A percentile compares a stretch with the other conserved stretches of the same genome.
Evolutionary conservation across 2,797 vertebrate genomes (phyloP).

Genomic region (Pygocentrus nattereri): DNA sequence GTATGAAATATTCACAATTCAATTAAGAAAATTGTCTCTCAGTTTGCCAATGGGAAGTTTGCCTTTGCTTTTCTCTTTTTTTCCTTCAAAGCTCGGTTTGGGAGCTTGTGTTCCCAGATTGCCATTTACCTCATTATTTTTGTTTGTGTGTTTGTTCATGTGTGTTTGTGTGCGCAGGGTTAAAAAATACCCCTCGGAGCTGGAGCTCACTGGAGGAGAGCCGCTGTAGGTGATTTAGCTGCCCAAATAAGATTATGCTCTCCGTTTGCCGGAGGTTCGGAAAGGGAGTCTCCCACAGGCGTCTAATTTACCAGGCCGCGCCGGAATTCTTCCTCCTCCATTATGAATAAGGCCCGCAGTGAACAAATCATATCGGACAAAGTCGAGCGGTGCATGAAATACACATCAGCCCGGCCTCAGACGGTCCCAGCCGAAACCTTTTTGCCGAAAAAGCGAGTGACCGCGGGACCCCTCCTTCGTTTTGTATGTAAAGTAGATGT

Average conservation of each 20-base stretch:
- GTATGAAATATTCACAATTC: constrained; percentile 31
- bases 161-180: constrained; percentile 49
- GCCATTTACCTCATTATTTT: constrained; percentile 70
- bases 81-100: constrained; percentile 62
- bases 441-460: background rate
- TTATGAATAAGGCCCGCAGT: constrained; percentile 60
- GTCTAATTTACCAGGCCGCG: constrained; percentile 81
- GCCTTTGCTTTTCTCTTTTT: constrained; percentile 34
- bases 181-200: constrained; percentile 70
- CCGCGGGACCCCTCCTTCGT: background rate
- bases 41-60: constrained; percentile 27
- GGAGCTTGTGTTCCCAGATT: constrained; percentile 60
- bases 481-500: background rate
- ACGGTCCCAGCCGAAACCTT: constrained; percentile 60
- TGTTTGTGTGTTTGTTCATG: constrained; percentile 38
- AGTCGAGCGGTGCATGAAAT: constrained; percentile 74
- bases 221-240: constrained; percentile 82
- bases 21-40: constrained; percentile 50
- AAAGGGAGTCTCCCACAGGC: constrained; percentile 77
- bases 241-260: constrained; percentile 82
- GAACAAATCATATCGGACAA: constrained; percentile 77
- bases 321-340: constrained; percentile 64
- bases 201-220: constrained; percentile 75
- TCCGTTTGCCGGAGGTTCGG: constrained; percentile 76
- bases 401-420: constrained; percentile 73